A percentile compares a stretch with the other conserved stretches of the same genome.
phyloP scores from a whole-genome alignment of 2,113 vertebrate genomes.

The Herpailurus yagouaroundi region DNA sequence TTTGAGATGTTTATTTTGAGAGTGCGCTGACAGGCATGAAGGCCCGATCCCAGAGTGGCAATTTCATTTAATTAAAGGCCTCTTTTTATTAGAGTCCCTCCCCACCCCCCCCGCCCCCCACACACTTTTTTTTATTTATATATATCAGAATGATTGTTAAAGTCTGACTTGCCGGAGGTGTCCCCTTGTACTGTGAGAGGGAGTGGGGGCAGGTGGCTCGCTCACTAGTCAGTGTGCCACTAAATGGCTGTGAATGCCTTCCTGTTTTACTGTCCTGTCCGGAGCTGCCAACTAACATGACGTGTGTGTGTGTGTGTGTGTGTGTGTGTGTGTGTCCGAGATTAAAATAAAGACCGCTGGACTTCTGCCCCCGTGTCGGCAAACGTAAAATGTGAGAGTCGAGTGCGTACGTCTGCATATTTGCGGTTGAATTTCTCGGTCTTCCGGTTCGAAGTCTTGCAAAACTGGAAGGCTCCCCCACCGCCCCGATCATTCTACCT shows the following conservation, averaged over 20 bases:
- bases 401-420: accelerated
- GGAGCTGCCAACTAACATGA: not conserved
- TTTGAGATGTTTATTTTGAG: constrained; percentile 99
- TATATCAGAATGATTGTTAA: constrained; percentile 53
- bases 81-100: constrained; percentile 85
- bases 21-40: constrained; percentile 97
- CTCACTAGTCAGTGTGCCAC: not conserved
- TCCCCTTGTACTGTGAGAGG: constrained; percentile 20
- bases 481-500: not conserved
- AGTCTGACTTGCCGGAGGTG: constrained; percentile 46
- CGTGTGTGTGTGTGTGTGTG: not conserved
- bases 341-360: not conserved
- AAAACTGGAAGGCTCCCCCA: not conserved
- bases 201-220: not conserved
- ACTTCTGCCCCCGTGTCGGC: not conserved
- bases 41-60: constrained; percentile 94
- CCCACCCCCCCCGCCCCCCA: no score
- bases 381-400: not conserved
- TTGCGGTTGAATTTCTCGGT: not conserved
- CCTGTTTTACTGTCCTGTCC: not conserved
- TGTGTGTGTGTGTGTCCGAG: not conserved
- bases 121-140: constrained; percentile 30
- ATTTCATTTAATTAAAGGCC: constrained; percentile 94
- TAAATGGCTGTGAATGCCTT: constrained; percentile 49
- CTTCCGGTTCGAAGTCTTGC: not conserved